Evolutionary conservation across 92 coral and sea anemone genomes (phyloP).

Genomic region (Muricea muricata): DNA sequence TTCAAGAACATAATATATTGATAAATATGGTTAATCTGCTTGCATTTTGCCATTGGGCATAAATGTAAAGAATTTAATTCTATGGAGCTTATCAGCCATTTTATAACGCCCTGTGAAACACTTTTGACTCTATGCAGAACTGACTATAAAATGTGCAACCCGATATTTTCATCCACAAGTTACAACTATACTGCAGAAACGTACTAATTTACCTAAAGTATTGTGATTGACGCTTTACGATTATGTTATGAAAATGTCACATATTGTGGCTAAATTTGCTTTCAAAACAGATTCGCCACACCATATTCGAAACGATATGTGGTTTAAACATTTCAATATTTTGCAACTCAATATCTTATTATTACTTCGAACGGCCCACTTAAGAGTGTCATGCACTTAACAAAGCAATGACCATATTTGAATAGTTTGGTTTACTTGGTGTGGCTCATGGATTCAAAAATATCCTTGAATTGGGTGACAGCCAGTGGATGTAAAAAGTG

Average conservation of each 20-base stretch:
- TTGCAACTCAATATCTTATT: background rate
- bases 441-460: slow-evolving; percentile 17
- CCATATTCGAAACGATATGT: background rate
- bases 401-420: slow-evolving; percentile 16
- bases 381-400: background rate
- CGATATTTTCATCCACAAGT: background rate
- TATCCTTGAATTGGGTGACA: background rate
- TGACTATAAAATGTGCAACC: too few relatives aligned
- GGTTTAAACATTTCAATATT: background rate
- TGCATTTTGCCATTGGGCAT: background rate
- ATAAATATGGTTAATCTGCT: background rate
- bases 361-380: background rate
- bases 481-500: background rate
- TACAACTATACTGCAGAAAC: background rate
- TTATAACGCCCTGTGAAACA: background rate
- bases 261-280: background rate
- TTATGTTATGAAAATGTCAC: background rate
- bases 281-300: background rate
- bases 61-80: background rate
- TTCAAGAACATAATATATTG: background rate
- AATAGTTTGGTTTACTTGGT: background rate
- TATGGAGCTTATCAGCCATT: background rate
- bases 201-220: background rate
- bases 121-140: too few relatives aligned
- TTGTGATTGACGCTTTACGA: background rate